These are phyloP conservation scores for honey bee (Apis mellifera) DNA, from an alignment of 1,140 invertebrate species.

Conservation along the genomic window DNA sequence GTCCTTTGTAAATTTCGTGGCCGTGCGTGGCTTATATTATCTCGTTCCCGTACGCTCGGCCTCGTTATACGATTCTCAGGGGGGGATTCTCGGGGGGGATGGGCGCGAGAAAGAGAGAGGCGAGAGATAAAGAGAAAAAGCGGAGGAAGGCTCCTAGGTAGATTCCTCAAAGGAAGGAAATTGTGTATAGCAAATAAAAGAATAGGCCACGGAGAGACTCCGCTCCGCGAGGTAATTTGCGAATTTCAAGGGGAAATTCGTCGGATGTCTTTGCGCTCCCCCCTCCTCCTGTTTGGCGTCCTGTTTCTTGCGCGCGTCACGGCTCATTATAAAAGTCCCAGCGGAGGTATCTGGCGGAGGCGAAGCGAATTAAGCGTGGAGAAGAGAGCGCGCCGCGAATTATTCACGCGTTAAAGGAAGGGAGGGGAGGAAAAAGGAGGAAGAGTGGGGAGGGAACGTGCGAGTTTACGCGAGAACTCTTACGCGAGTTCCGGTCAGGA, in stretches of 20 bases:
- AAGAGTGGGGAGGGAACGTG: too few relatives aligned
- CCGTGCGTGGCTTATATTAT: slow-evolving; percentile 45
- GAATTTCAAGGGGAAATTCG: slow-evolving; percentile 40
- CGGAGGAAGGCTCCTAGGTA: background rate
- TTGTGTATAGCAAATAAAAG: slow-evolving; percentile 53
- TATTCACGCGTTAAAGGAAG: slow-evolving; percentile 27
- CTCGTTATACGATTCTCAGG: slow-evolving; percentile 58
- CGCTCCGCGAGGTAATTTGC: slow-evolving; percentile 40
- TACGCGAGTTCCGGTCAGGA: slow-evolving; percentile 9
- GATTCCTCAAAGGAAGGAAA: slow-evolving; percentile 57
- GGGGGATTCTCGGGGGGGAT: slow-evolving; percentile 1
- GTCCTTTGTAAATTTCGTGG: slow-evolving; percentile 59
- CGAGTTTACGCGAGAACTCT: too few relatives aligned
- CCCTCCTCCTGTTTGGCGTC: background rate
- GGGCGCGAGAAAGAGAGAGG: background rate
- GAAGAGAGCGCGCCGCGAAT: slow-evolving; percentile 17
- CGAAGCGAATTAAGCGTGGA: slow-evolving; percentile 28
- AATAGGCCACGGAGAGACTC: slow-evolving; percentile 29
- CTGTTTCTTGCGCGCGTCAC: slow-evolving; percentile 29
- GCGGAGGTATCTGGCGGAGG: background rate
- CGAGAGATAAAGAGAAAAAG: slow-evolving; percentile 8
- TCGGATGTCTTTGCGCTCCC: slow-evolving; percentile 1
- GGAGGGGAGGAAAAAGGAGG: background rate
- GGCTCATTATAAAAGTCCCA: slow-evolving; percentile 40
- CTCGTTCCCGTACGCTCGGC: slow-evolving; percentile 24